These are phyloP conservation scores for Bufo gargarizans DNA, from an alignment of 2,113 vertebrate genomes.

Conservation along the genomic window DNA sequence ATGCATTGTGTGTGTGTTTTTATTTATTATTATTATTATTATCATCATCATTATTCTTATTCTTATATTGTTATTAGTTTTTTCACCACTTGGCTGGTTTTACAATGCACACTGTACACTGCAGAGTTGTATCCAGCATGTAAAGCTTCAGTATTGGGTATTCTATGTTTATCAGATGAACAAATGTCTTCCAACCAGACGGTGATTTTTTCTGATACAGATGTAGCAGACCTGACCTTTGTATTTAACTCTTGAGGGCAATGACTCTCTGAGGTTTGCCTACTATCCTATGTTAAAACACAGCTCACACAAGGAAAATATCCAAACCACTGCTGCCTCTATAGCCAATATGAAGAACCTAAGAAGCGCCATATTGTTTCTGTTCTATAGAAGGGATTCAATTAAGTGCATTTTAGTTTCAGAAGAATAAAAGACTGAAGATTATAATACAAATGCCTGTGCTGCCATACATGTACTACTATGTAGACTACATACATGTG, in stretches of 20 bases:
- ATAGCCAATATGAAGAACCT: not conserved
- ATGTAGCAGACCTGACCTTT: not conserved
- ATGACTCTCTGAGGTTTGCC: not conserved
- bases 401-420: too few relatives aligned
- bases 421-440: not conserved
- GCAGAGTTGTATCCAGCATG: not conserved
- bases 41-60: too few relatives aligned
- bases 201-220: not conserved
- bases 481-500: too few relatives aligned
- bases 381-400: not conserved
- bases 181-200: not conserved
- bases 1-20: too few relatives aligned
- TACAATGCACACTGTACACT: too few relatives aligned
- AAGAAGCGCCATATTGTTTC: not conserved
- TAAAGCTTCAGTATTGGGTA: not conserved
- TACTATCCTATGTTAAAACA: not conserved
- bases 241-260: not conserved
- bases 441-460: not conserved
- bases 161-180: not conserved
- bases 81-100: too few relatives aligned
- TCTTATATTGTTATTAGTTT: too few relatives aligned
- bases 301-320: not conserved
- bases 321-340: not conserved
- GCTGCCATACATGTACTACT: not conserved
- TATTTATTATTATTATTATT: too few relatives aligned